Percentiles rank a stretch among this genome's conserved stretches.
These are phyloP conservation scores for Hozukius guyotensis DNA, from an alignment of 2,797 vertebrate genomes.

Conservation along the genomic window DNA sequence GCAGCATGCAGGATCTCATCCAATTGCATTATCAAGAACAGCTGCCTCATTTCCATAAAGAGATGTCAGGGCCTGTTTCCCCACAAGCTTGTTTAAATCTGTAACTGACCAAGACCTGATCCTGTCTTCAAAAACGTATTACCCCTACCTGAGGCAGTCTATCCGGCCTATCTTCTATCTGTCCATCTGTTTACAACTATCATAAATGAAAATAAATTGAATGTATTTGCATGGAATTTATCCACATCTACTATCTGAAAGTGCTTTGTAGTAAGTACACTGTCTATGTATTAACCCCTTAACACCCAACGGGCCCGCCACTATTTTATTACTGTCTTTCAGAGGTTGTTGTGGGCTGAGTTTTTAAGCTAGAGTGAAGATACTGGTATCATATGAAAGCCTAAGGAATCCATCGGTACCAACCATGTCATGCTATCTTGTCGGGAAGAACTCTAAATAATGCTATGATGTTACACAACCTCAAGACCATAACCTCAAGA, in stretches of 20 bases:
- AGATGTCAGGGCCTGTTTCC: constrained; percentile 3
- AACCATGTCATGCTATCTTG: too few relatives aligned
- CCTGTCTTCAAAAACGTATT: not conserved
- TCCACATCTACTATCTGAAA: not conserved
- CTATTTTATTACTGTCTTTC: too few relatives aligned
- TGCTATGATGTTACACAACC: too few relatives aligned
- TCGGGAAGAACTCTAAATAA: too few relatives aligned
- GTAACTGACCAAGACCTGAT: not conserved
- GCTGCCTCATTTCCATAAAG: constrained; percentile 37
- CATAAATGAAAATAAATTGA: not conserved
- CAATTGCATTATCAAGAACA: constrained; percentile 22
- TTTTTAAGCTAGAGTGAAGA: too few relatives aligned
- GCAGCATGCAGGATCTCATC: constrained; percentile 14
- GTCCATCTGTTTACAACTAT: not conserved
- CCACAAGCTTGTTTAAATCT: not conserved
- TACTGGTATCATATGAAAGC: too few relatives aligned
- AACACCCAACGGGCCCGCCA: too few relatives aligned
- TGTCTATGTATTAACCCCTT: not conserved
- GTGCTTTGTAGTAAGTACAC: not conserved
- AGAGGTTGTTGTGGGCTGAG: too few relatives aligned
- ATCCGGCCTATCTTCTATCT: not conserved
- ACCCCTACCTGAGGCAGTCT: not conserved
- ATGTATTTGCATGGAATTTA: not conserved
- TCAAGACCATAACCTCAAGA: too few relatives aligned
- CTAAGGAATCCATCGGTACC: too few relatives aligned